A percentile compares a stretch with the other conserved stretches of the same genome.
phyloP scores from a whole-genome alignment of 2,888 invertebrate genomes.

The Hydroisotoma schaefferi region DNA sequence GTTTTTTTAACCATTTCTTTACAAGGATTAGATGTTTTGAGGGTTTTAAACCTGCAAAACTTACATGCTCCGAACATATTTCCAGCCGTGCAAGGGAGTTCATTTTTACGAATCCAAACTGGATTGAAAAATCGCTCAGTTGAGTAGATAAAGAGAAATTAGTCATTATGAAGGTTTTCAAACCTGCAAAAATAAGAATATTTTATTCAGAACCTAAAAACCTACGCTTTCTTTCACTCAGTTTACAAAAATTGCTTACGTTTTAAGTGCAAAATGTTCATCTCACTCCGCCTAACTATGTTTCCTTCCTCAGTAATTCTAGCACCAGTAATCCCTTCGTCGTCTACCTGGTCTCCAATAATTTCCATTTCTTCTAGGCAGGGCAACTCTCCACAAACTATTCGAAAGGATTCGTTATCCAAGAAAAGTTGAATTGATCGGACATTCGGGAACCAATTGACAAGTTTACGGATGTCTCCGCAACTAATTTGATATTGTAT shows the following conservation, averaged over 20 bases:
- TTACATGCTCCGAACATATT: conserved; percentile 28
- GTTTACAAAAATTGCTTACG: conserved; percentile 17
- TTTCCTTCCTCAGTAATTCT: conserved; percentile 9
- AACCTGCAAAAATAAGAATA: conserved; percentile 20
- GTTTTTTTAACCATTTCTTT: neutral
- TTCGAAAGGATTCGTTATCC: conserved; percentile 29
- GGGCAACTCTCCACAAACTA: conserved; percentile 30
- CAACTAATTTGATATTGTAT: conserved; percentile 29
- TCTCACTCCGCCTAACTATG: conserved; percentile 16
- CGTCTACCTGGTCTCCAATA: conserved; percentile 29
- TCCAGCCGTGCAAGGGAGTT: conserved; percentile 24
- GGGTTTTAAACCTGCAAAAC: neutral
- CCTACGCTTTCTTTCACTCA: neutral
- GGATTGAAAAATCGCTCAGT: conserved; percentile 24
- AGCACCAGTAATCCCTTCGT: conserved; percentile 32
- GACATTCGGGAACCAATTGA: conserved; percentile 33
- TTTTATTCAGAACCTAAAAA: neutral
- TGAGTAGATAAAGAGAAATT: conserved; percentile 30
- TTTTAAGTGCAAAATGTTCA: conserved; percentile 21
- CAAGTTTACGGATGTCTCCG: conserved; percentile 28
- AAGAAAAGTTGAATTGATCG: conserved; percentile 25
- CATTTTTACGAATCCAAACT: conserved; percentile 27
- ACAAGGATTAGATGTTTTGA: neutral
- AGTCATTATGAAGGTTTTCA: conserved; percentile 31
- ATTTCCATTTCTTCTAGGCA: conserved; percentile 34